Conservation (phyloP, 2,113 vertebrate genomes). For the Calonectris borealis region DNA sequence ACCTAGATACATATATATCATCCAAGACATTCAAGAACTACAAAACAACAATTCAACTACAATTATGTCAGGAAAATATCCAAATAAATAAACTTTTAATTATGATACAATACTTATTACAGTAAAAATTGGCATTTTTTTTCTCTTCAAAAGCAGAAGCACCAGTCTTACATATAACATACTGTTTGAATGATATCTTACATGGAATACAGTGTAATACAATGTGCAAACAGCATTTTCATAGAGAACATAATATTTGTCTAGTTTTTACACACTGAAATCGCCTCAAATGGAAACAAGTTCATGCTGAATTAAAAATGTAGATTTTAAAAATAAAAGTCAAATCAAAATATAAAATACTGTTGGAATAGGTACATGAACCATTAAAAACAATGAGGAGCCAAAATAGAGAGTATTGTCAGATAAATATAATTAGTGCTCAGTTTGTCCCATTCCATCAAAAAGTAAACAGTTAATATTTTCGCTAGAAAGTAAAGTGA, state of each 20-base stretch:
- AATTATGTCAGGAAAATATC: conserved; percentile 74
- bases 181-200: conserved; percentile 73
- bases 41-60: conserved; percentile 73
- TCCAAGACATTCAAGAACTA: conserved; percentile 65
- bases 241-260: conserved; percentile 70
- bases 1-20: conserved; percentile 63
- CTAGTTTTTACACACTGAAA: conserved; percentile 70
- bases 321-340: conserved; percentile 64
- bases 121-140: conserved; percentile 83
- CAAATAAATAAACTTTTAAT: conserved; percentile 88
- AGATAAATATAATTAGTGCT: conserved; percentile 51
- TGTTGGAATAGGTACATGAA: conserved; percentile 56
- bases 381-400: conserved; percentile 59
- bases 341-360: conserved; percentile 58
- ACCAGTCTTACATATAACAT: conserved; percentile 82
- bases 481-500: conserved; percentile 65
- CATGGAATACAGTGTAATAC: conserved; percentile 74
- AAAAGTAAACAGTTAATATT: conserved; percentile 58
- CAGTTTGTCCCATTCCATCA: conserved; percentile 43
- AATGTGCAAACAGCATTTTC: conserved; percentile 79
- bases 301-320: conserved; percentile 75
- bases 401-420: conserved; percentile 46
- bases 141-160: conserved; percentile 84
- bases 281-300: conserved; percentile 68
- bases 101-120: conserved; percentile 85